phyloP scores from a whole-genome alignment of 2,888 invertebrate genomes.

The Temnothorax ravouxi region DNA sequence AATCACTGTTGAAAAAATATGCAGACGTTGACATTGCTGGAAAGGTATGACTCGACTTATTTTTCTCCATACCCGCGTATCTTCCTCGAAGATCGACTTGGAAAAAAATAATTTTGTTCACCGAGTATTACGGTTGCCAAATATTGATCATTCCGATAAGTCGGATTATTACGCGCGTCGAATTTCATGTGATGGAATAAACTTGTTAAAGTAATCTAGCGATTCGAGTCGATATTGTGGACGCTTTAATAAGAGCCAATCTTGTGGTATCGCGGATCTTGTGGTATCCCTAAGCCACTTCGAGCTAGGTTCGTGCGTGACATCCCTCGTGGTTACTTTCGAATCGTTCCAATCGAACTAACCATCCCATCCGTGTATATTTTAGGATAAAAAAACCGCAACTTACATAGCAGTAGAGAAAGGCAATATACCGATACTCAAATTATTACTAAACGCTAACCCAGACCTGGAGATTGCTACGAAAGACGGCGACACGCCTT shows the following conservation, averaged over 20 bases:
- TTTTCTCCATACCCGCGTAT: slow-evolving; percentile 18
- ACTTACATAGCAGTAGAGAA: slow-evolving; percentile 99
- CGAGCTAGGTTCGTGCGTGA: slow-evolving; percentile 32
- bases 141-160: background rate
- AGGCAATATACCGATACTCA: slow-evolving; percentile 94
- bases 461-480: slow-evolving; percentile 97
- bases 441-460: slow-evolving; percentile 94
- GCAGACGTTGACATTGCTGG: slow-evolving; percentile 98
- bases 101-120: slow-evolving; percentile 17
- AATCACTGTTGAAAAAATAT: slow-evolving; percentile 97
- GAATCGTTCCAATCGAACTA: slow-evolving; percentile 42
- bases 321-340: background rate
- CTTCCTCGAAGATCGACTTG: slow-evolving; percentile 36
- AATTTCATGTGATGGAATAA: background rate
- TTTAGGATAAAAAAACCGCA: slow-evolving; percentile 96
- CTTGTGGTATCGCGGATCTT: slow-evolving; percentile 16
- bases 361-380: slow-evolving; percentile 65
- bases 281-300: slow-evolving; percentile 25
- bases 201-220: slow-evolving; percentile 20
- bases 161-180: background rate
- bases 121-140: background rate
- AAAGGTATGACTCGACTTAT: slow-evolving; percentile 87
- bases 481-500: slow-evolving; percentile 97
- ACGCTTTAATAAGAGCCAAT: slow-evolving; percentile 13
- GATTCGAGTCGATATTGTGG: slow-evolving; percentile 7